Conservation (phyloP, 2,797 vertebrate genomes). For the Sandelia bainsii region DNA sequence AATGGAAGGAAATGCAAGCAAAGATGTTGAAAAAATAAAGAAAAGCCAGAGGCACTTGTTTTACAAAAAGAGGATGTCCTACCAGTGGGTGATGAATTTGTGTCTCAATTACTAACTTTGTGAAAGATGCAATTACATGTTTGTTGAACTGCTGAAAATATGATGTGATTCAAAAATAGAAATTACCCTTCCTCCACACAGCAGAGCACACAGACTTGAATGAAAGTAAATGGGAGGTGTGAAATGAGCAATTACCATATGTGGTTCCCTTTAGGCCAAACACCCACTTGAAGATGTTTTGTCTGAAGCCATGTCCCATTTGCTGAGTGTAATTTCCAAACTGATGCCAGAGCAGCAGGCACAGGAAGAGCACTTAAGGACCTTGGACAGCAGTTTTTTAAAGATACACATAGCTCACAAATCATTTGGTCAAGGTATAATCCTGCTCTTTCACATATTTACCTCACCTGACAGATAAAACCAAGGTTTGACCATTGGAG, state of each 20-base stretch:
- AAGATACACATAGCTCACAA: neutral
- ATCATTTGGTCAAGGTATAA: neutral
- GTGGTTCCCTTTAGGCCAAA: constrained; percentile 39
- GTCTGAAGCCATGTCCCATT: constrained; percentile 48
- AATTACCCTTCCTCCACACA: constrained; percentile 23
- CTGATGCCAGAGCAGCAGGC: constrained; percentile 27
- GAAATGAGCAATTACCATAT: constrained; percentile 49
- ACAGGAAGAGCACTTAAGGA: neutral
- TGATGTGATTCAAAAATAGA: constrained; percentile 35
- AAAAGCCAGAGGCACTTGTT: neutral
- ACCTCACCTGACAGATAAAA: neutral
- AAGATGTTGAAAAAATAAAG: neutral
- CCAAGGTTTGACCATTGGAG: neutral
- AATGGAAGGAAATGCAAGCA: constrained; percentile 9
- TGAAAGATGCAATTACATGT: constrained; percentile 3
- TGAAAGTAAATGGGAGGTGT: constrained; percentile 50
- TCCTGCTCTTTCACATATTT: neutral
- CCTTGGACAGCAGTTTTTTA: neutral
- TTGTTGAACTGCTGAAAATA: constrained; percentile 33
- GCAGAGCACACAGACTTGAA: constrained; percentile 35
- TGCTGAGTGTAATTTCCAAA: constrained; percentile 28
- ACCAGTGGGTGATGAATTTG: constrained; percentile 4
- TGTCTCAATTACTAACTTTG: constrained; percentile 7
- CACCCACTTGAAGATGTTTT: constrained; percentile 51
- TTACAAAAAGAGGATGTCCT: constrained; percentile 20